Base-by-base conservation (phyloP, 2,888 invertebrate species). In the Coremacera marginata region DNA sequence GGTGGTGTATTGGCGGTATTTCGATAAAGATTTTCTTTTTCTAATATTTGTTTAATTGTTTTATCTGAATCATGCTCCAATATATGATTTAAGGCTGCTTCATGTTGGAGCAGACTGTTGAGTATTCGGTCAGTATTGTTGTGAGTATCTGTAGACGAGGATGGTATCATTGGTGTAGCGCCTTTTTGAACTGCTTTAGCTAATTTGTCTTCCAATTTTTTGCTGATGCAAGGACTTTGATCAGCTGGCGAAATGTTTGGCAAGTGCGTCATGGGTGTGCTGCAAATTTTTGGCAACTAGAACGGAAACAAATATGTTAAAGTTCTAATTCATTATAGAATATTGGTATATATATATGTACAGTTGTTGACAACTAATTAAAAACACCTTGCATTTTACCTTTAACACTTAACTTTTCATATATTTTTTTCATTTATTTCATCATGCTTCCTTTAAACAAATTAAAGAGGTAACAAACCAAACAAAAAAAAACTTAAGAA, bases 201-300 rank as follows among this genome's bases (percentile, higher is more conserved):
- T 27, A 25, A 9, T 14, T 51, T 51, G 7, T 51, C 31, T 31
- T 16, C 7, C 16, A 19, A 51, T 14, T 52, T 22, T 60, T 57
- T 22, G 25, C 14, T 22, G 60, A 31, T 16, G 19, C 9, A 19
- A 7, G 71, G 0, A 9, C 34, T 27, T 70, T 25, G n/a, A n/a
- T 25, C 2, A 27, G 19, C 2, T 37, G 19, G 57, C 22, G 71
- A 22, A 22, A 37, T 22, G 34, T 37, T 37, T 37, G 37, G 37
- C 1, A 8, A 37, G 37, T 74, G 75, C 0, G 65, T 74, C 31
- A 79, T 31, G 0, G 82, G 82, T 0, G 82, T 82, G 62, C 82
- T 82, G 9, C 63, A 82, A 22, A 77, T 60, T 5, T 60, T 16
- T 3, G 79, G 79, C 0, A 77, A 71, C 65, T 81, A 16, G 44